Base-by-base conservation (phyloP, 2,113 vertebrate genomes). In the Triplophysa dalaica region DNA sequence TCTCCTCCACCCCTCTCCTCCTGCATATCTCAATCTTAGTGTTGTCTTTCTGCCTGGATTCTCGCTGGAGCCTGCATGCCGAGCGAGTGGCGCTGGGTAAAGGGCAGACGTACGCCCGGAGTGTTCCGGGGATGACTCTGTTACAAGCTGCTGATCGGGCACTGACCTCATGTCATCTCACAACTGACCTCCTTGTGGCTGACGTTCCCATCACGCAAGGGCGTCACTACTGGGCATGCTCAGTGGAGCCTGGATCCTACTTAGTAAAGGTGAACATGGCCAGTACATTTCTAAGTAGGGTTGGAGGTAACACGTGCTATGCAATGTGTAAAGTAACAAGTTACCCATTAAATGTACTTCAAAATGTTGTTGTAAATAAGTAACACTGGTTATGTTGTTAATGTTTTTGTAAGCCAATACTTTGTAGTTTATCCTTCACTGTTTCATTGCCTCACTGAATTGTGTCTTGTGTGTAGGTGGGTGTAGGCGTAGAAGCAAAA, bases 221-320 rank as follows among this genome's bases (percentile, higher is more conserved):
- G 79, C 93, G 93, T 85, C 97, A 96, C 91, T 99, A 98, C 92
- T 99, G 97, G 97, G 97, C 96, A 33, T 98, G 97, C 82, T 95
- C 95, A 0, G 96, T 99, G 83, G 96, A 98, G 82, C 96, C 97
- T 19, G 95, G 95, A 21, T 98, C 97, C 77, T 99, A 98, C 87
- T 89, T 98, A 90, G 96, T 98, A 21, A 98, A 98, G 91, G 93
- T 92, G 70, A 38, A 38, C 33, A 38, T 38, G 33, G 33, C 33
- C 7, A 38, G 33, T 33, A 33, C 4, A 33, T 33, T 33, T 33
- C 33, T 33, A 4, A 33, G 29, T 33, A 7, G 33, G 33, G 6
- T 38, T 38, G 33, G 33, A 38, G 33, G 33, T 38, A 38, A 38
- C 6, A 38, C 33, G 33, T 38, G 33, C 7, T 6, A 38, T 38